Conservation (phyloP, 2,113 vertebrate species). For the Myanophis thanlyinensis region DNA sequence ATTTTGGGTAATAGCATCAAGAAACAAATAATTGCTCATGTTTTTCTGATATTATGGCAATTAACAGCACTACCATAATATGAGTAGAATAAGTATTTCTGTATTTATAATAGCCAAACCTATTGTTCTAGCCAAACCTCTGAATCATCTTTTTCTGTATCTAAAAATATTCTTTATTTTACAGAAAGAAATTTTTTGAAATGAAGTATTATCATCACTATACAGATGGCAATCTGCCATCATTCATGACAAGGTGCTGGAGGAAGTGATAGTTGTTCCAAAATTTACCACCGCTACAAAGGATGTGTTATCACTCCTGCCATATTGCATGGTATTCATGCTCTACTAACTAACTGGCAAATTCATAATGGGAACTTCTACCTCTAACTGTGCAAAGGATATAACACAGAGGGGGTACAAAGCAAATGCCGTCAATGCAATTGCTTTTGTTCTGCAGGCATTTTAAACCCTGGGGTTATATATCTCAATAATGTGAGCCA, state of each 20-base stretch:
- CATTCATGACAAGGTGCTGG: neutral
- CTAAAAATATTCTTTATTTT: neutral
- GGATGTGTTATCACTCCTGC: neutral
- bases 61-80: neutral
- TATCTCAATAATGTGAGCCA: neutral
- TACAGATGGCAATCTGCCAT: neutral
- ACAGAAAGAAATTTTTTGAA: neutral
- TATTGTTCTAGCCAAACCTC: neutral
- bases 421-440: neutral
- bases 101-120: neutral
- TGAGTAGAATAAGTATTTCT: neutral
- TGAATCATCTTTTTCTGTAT: neutral
- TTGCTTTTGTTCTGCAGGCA: neutral
- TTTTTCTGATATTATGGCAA: neutral
- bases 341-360: neutral
- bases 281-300: neutral
- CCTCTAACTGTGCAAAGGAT: neutral
- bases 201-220: neutral
- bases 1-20: neutral
- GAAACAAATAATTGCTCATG: neutral
- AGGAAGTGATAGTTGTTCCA: neutral
- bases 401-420: neutral
- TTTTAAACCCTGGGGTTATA: neutral
- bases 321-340: neutral
- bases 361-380: neutral